Evolutionary conservation across 2,888 invertebrate species (phyloP).

Genomic region (Gymnocheta viridis): DNA sequence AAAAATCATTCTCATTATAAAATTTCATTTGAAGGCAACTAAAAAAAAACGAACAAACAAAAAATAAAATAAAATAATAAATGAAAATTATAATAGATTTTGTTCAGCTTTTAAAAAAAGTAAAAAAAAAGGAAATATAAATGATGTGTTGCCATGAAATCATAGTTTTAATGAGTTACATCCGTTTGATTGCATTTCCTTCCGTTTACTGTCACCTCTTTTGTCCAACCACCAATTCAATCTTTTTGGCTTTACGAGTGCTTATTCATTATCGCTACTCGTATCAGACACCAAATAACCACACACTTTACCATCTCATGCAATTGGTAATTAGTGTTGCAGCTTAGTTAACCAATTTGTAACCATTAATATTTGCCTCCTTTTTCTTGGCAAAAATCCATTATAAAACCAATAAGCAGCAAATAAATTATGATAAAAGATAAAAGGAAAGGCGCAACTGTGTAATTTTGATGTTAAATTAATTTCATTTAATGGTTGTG

Average conservation of each 20-base stretch:
- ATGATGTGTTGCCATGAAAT: constrained; percentile 63
- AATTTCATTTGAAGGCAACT: constrained; percentile 1
- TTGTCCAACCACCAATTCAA: background rate
- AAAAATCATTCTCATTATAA: constrained; percentile 51
- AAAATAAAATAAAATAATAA: background rate
- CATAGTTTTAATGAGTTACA: constrained; percentile 67
- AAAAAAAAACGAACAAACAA: background rate
- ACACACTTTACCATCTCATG: constrained; percentile 23
- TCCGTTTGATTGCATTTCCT: constrained; percentile 65
- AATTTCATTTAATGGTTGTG: background rate
- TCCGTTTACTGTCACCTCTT: constrained; percentile 27
- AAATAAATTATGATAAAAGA: background rate
- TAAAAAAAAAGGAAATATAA: constrained; percentile 40
- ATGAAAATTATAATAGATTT: constrained; percentile 6
- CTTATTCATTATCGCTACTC: constrained; percentile 20
- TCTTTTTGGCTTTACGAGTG: constrained; percentile 28
- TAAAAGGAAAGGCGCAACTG: background rate
- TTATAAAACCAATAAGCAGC: background rate
- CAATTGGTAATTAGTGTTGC: constrained; percentile 64
- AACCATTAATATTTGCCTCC: constrained; percentile 39
- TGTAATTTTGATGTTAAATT: background rate
- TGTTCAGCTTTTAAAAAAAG: constrained; percentile 11
- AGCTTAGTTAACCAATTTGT: constrained; percentile 53
- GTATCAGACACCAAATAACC: constrained; percentile 31
- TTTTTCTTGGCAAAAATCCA: constrained; percentile 48